Evolutionary conservation across 2,888 invertebrate genomes (phyloP).

Genomic region (Notodonta ziczac): DNA sequence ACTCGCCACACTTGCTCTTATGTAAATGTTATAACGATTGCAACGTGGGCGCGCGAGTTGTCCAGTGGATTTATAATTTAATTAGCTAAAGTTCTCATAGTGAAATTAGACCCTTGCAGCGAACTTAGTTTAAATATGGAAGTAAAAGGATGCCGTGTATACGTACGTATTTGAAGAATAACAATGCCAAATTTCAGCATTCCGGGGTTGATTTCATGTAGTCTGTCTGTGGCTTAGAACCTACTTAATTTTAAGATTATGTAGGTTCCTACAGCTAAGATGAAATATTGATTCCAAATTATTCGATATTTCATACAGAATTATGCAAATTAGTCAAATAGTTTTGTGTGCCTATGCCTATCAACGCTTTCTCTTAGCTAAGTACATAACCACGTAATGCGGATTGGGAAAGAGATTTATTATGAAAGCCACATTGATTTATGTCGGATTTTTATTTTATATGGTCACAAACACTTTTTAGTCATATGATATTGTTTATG

Average conservation of each 20-base stretch:
- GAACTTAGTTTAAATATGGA: no score
- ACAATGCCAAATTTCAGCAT: no score
- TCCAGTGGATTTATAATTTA: not conserved
- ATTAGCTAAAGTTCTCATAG: no score
- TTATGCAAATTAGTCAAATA: conserved; percentile 5
- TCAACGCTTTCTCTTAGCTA: conserved; percentile 29
- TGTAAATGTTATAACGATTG: conserved; percentile 1
- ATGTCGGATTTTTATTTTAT: conserved; percentile 9
- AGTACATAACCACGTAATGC: conserved; percentile 7
- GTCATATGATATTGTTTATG: not conserved
- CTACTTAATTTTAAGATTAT: no score
- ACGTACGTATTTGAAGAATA: no score
- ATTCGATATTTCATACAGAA: not conserved
- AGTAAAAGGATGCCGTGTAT: no score
- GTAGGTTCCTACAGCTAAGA: no score
- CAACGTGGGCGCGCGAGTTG: not conserved
- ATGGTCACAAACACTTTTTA: conserved; percentile 1
- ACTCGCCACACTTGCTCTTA: not conserved
- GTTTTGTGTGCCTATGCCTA: not conserved
- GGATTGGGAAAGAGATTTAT: conserved; percentile 37
- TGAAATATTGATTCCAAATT: no score
- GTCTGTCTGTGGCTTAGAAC: no score
- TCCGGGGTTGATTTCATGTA: no score
- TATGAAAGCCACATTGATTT: conserved; percentile 36
- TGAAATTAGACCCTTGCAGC: no score